Evolutionary conservation across 2,797 vertebrate species (phyloP).

Genomic region (Dallia pectoralis): DNA sequence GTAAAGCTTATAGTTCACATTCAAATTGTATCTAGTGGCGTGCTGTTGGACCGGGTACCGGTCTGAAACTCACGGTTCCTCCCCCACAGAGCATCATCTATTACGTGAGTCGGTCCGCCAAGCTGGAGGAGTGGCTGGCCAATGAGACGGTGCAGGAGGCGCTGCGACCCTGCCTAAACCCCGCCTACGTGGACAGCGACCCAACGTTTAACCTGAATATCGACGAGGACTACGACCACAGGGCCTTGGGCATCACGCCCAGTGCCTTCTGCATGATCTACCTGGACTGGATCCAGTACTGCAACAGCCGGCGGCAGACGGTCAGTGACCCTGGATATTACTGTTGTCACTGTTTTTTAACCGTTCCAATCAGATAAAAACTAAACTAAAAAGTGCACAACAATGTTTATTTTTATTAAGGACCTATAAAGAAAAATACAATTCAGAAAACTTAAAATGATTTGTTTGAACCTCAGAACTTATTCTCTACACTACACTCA

Average conservation of each 20-base stretch:
- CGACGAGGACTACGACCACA: conserved; percentile 97
- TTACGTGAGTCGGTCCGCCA: conserved; percentile 89
- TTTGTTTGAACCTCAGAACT: too few relatives aligned
- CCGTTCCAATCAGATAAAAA: too few relatives aligned
- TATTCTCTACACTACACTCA: too few relatives aligned
- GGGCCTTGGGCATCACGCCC: conserved; percentile 91
- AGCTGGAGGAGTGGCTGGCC: conserved; percentile 94
- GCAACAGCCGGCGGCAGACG: conserved; percentile 77
- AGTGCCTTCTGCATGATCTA: conserved; percentile 96
- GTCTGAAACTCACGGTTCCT: not conserved
- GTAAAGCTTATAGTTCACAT: not conserved
- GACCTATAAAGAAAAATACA: too few relatives aligned
- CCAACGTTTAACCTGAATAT: conserved; percentile 99
- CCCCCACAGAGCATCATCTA: conserved; percentile 90
- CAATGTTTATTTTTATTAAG: too few relatives aligned
- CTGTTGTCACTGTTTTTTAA: not conserved
- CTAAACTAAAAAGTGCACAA: too few relatives aligned
- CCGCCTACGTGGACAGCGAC: conserved; percentile 95
- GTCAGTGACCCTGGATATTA: conserved; percentile 19
- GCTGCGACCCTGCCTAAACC: conserved; percentile 83
- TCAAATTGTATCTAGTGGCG: not conserved
- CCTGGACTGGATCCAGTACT: conserved; percentile 97
- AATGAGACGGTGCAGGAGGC: conserved; percentile 96
- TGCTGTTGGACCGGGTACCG: not conserved
- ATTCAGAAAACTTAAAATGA: too few relatives aligned